Conservation (phyloP, 2,113 vertebrate genomes). For the Gallinago media region DNA sequence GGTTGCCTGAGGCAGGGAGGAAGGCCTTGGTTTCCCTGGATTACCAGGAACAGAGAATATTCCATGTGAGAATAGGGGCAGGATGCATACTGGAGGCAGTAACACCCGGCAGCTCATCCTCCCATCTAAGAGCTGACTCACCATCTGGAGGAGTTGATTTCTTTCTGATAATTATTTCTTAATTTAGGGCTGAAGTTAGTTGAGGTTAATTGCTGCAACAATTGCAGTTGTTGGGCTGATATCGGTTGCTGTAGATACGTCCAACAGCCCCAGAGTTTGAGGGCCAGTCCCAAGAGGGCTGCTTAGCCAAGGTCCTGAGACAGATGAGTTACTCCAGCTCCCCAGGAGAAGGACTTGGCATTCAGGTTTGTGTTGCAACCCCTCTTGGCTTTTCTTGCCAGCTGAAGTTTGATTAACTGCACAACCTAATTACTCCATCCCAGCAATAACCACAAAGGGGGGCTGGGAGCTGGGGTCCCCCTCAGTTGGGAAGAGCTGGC, state of each 20-base stretch:
- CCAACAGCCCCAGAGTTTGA: background rate
- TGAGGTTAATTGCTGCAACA: background rate
- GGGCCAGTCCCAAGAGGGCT: background rate
- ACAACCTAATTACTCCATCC: background rate
- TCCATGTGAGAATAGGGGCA: background rate
- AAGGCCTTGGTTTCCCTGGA: background rate
- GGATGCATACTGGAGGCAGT: rapidly evolving
- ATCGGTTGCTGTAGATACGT: background rate
- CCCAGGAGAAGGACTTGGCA: background rate
- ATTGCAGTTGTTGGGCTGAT: background rate
- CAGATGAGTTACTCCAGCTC: background rate
- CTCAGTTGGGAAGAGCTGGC: background rate
- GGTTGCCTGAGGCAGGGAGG: background rate
- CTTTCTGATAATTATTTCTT: background rate
- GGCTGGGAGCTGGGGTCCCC: background rate
- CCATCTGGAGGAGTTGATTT: background rate
- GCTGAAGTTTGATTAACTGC: background rate
- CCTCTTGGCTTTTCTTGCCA: background rate
- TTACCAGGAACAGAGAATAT: background rate
- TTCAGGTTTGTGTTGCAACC: background rate
- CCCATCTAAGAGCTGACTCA: background rate
- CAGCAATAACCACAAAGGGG: background rate
- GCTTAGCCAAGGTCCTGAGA: background rate
- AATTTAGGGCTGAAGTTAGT: background rate
- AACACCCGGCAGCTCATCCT: background rate